phyloP scores from a whole-genome alignment of 2,797 vertebrate species.

The Onychomys leucogaster region DNA sequence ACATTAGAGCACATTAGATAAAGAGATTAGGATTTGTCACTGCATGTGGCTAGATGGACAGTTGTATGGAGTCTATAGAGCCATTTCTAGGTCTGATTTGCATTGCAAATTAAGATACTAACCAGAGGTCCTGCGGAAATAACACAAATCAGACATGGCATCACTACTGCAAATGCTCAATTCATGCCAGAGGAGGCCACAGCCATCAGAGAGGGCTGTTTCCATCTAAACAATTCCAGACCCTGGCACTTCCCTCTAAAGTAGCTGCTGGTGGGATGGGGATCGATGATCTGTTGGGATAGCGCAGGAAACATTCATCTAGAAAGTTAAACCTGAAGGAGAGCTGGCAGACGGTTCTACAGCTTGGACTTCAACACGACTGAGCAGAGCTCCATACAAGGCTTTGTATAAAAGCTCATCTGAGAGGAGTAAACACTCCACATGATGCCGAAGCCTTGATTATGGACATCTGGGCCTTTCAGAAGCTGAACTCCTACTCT shows the following conservation, averaged over 20 bases:
- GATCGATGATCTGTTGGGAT: not conserved
- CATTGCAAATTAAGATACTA: conserved; percentile 76
- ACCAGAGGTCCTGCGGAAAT: conserved; percentile 63
- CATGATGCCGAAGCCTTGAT: not conserved
- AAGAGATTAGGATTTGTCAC: conserved; percentile 60
- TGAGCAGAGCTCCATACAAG: not conserved
- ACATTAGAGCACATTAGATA: conserved; percentile 29
- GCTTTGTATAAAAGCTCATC: not conserved
- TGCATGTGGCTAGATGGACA: conserved; percentile 17
- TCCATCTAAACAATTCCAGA: conserved; percentile 11
- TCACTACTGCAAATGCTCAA: conserved; percentile 51
- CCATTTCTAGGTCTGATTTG: conserved; percentile 68
- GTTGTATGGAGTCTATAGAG: conserved; percentile 55
- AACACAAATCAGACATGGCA: conserved; percentile 76
- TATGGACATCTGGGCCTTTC: not conserved
- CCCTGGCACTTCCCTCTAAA: not conserved
- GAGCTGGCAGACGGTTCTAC: not conserved
- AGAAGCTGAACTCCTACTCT: not conserved
- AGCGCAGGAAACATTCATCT: not conserved
- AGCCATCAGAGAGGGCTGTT: conserved; percentile 24
- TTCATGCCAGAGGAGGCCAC: conserved; percentile 56
- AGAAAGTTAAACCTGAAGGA: not conserved
- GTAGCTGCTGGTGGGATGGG: not conserved
- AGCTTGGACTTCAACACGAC: not conserved
- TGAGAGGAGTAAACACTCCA: not conserved